Evolutionary conservation across 2,797 vertebrate genomes (phyloP).

Genomic region (Labroides dimidiatus): DNA sequence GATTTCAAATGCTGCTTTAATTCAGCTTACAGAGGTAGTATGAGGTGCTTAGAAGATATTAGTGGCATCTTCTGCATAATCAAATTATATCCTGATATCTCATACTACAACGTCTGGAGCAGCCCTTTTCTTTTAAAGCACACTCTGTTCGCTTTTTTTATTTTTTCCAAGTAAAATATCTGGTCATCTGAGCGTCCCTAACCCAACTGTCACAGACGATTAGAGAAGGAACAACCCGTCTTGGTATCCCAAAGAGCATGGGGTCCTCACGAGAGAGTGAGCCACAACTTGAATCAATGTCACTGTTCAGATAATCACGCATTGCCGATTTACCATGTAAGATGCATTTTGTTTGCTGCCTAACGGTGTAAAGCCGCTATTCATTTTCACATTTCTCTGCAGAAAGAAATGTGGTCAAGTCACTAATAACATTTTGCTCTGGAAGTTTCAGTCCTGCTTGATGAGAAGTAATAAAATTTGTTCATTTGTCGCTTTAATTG

Average conservation of each 20-base stretch:
- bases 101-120: slow-evolving; percentile 47
- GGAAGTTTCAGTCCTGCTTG: slow-evolving; percentile 52
- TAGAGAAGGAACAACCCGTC: slow-evolving; percentile 81
- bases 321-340: slow-evolving; percentile 83
- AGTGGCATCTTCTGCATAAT: slow-evolving; percentile 55
- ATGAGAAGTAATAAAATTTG: slow-evolving; percentile 36
- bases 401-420: slow-evolving; percentile 65
- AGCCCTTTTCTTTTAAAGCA: slow-evolving; percentile 51
- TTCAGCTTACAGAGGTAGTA: slow-evolving; percentile 6
- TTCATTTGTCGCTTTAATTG: slow-evolving; percentile 24
- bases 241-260: slow-evolving; percentile 83
- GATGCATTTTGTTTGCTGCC: slow-evolving; percentile 84
- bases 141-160: slow-evolving; percentile 61
- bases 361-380: slow-evolving; percentile 81
- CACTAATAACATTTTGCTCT: slow-evolving; percentile 61
- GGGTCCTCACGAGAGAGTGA: slow-evolving; percentile 81
- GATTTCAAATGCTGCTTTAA: slow-evolving; percentile 5
- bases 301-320: slow-evolving; percentile 81
- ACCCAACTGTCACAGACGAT: slow-evolving; percentile 83
- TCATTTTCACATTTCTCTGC: slow-evolving; percentile 75
- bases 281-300: slow-evolving; percentile 82
- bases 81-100: slow-evolving; percentile 60
- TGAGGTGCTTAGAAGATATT: slow-evolving; percentile 38
- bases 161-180: slow-evolving; percentile 76
- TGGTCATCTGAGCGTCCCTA: slow-evolving; percentile 83